Percentiles rank a stretch among this genome's conserved stretches.
Evolutionary conservation across 2,113 vertebrate genomes (phyloP).

Genomic region (Eudyptes chrysolophus): DNA sequence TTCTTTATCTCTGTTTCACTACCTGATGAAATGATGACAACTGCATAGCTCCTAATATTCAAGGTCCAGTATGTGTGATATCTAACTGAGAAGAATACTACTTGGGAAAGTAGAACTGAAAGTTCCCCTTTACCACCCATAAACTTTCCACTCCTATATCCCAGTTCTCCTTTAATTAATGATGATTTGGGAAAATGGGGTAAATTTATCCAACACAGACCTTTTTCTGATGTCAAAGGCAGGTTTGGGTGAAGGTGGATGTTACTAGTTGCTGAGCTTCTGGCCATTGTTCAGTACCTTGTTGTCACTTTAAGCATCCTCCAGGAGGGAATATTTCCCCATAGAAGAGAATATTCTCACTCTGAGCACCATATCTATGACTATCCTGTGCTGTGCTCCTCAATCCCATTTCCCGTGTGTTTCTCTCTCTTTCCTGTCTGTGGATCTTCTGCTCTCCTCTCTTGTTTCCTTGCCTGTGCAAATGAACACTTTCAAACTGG

Average conservation of each 20-base stretch:
- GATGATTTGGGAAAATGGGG: neutral
- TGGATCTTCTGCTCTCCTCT: neutral
- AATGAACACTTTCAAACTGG: neutral
- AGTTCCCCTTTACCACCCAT: neutral
- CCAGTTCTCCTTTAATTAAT: neutral
- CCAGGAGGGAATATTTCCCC: neutral
- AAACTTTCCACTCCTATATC: neutral
- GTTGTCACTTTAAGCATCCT: neutral
- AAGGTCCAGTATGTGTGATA: constrained; percentile 35
- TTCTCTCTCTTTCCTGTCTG: neutral
- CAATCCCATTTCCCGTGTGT: neutral
- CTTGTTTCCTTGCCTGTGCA: neutral
- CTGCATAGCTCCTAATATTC: constrained; percentile 70
- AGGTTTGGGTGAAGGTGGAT: neutral
- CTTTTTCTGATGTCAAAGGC: neutral
- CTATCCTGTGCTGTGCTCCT: neutral
- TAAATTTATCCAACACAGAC: neutral
- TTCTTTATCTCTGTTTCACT: neutral
- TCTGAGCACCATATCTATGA: neutral
- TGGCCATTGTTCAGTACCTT: neutral
- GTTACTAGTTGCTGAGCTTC: neutral
- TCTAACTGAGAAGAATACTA: neutral
- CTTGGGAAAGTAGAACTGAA: neutral
- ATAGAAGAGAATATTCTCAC: neutral
- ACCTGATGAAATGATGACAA: constrained; percentile 71